Evolutionary conservation across 2,113 vertebrate genomes (phyloP), one percentile per base, ranked within the genome.

Genomic region (Polypterus senegalus): DNA sequence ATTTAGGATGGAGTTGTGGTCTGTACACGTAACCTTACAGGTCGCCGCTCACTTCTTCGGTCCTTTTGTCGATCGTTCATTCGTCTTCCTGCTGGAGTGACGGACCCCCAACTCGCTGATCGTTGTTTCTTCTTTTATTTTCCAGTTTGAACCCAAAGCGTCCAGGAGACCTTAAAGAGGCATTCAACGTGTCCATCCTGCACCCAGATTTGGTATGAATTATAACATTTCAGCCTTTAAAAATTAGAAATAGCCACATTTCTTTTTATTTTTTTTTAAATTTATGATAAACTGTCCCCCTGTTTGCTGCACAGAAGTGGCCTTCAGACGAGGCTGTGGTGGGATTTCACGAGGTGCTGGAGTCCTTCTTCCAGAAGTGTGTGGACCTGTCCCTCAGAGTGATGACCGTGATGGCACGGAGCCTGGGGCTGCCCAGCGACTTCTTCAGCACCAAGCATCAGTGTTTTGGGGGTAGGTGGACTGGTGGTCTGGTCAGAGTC

Each of bases 101-200:
- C 2, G 27, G 27, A 27, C 27, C 27, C 27, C 27, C 27, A 27
- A 1, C 27, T 27, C 27, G 27, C 27, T 27, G 27, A 27, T 27
- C 2, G 27, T 27, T 2, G 5, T 57, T 5, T 62, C 46, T 49
- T 44, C 52, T 3, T 44, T 45, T 57, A 3, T 10, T 61, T 71
- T 43, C 47, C 68, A 88, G 86, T 49, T 70, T 86, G 58, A 81
- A 84, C 65, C 81, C 77, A 8, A 8, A 1, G 11, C 67, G 68
- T 47, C 78, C 83, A 3, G 77, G 69, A 66, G 86, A 85, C 65
- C 56, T 88, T 3, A 88, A 88, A 70, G 84, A 88, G 62, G 57
- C 78, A 0, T 88, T 83, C 71, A 85, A 88, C 61, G 43, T 7
- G 0, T 0, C 65, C 1, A 73, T 69, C 1, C 47, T 80, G 5